These are phyloP conservation scores for Lypha dubia DNA, from an alignment of 2,888 invertebrate genomes.

Conservation along the genomic window DNA sequence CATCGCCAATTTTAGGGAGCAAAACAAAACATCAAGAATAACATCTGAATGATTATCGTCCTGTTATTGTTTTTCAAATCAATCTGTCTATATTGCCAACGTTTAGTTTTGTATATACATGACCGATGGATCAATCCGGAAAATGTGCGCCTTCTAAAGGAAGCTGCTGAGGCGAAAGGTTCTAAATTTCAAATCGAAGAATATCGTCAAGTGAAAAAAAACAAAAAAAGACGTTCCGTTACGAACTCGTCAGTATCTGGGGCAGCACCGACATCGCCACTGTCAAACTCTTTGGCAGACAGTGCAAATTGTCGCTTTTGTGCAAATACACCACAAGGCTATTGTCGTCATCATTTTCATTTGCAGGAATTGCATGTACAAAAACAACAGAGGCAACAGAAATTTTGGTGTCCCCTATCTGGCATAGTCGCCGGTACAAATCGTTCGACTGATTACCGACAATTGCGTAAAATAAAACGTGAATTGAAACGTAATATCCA, in stretches of 20 bases:
- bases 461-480: slow-evolving; percentile 77
- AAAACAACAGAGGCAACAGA: slow-evolving; percentile 71
- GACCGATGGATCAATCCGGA: slow-evolving; percentile 82
- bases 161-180: slow-evolving; percentile 78
- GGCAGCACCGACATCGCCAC: slow-evolving; percentile 62
- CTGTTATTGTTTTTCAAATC: slow-evolving; percentile 82
- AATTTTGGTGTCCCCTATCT: slow-evolving; percentile 70
- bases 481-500: slow-evolving; percentile 79
- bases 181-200: slow-evolving; percentile 63
- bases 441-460: slow-evolving; percentile 76
- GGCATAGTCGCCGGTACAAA: slow-evolving; percentile 64
- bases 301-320: slow-evolving; percentile 80
- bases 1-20: slow-evolving; percentile 40
- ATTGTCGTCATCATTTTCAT: slow-evolving; percentile 82
- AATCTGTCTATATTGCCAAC: slow-evolving; percentile 83
- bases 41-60: slow-evolving; percentile 82
- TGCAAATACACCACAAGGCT: slow-evolving; percentile 81
- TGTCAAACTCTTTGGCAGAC: slow-evolving; percentile 55
- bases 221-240: slow-evolving; percentile 75
- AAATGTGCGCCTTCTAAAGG: slow-evolving; percentile 81
- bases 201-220: slow-evolving; percentile 60
- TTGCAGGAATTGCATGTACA: slow-evolving; percentile 78
- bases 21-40: slow-evolving; percentile 54
- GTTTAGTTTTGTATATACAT: slow-evolving; percentile 81
- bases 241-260: slow-evolving; percentile 61